A percentile compares a stretch with the other conserved stretches of the same genome.
These are phyloP conservation scores for Mycalesis mineus DNA, from an alignment of 2,888 invertebrate species.

Conservation along the genomic window DNA sequence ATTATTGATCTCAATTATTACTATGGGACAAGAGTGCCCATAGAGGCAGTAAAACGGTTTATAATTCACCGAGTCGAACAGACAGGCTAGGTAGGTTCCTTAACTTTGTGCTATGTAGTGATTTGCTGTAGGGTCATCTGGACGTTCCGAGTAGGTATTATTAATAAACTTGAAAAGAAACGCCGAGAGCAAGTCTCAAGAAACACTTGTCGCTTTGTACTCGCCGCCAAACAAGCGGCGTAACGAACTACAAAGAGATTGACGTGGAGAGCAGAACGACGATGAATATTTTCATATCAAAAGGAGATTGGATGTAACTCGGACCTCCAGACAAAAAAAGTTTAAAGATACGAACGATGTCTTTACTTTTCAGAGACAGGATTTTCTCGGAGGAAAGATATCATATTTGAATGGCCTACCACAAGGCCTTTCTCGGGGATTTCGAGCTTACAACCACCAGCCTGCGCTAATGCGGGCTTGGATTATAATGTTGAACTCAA, in stretches of 20 bases:
- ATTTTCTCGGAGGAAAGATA: too few relatives aligned
- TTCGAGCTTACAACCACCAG: too few relatives aligned
- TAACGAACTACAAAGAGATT: slow-evolving; percentile 16
- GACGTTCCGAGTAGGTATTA: background rate
- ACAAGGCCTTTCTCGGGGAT: too few relatives aligned
- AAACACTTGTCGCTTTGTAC: slow-evolving; percentile 12
- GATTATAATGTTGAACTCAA: too few relatives aligned
- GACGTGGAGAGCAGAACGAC: background rate
- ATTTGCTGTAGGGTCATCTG: background rate
- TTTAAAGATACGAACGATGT: too few relatives aligned
- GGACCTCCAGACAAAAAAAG: too few relatives aligned
- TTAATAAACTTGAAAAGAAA: background rate
- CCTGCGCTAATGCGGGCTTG: too few relatives aligned
- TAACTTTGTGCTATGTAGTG: background rate
- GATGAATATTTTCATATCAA: background rate
- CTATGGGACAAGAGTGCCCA: too few relatives aligned
- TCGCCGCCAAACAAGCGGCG: background rate
- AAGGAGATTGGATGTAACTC: too few relatives aligned
- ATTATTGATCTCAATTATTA: too few relatives aligned
- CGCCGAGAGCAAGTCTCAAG: slow-evolving; percentile 12
- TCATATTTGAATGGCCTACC: too few relatives aligned
- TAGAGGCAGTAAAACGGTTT: background rate
- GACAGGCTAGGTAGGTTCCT: background rate
- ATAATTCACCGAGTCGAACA: background rate
- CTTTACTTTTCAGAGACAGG: too few relatives aligned